Conservation (phyloP, 2,113 vertebrate genomes). For the Corvus hawaiiensis region DNA sequence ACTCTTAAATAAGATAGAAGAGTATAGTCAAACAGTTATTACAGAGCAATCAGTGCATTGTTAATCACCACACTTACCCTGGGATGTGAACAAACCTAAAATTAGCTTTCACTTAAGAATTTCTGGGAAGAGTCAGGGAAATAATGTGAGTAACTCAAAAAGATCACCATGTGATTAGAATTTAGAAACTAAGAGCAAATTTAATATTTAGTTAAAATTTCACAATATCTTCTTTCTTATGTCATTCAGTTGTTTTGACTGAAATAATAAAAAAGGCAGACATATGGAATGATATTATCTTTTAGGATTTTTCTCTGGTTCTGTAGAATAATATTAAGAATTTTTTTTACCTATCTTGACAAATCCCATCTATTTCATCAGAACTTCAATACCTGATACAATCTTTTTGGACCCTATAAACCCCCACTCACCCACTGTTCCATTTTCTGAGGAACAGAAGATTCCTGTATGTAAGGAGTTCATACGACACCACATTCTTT, state of each 20-base stretch:
- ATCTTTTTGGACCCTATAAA: neutral
- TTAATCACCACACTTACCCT: neutral
- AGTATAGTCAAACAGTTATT: neutral
- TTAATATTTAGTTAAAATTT: neutral
- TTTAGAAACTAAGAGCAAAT: neutral
- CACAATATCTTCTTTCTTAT: neutral
- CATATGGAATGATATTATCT: neutral
- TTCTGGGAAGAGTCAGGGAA: neutral
- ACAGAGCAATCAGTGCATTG: neutral
- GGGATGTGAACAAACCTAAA: neutral
- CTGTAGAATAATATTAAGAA: neutral
- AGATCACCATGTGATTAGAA: neutral
- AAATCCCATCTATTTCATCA: neutral
- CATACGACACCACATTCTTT: neutral
- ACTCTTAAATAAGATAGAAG: neutral
- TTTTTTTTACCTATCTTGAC: neutral
- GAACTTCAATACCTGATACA: neutral
- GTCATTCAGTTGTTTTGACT: neutral
- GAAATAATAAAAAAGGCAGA: neutral
- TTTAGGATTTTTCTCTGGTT: neutral
- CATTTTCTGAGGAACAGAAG: neutral
- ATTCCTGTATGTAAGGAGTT: neutral
- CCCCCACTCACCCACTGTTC: neutral
- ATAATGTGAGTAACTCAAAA: neutral
- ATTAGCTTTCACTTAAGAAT: neutral